Conservation (phyloP, 92 coral and sea anemone genomes). For the Porites rus region DNA sequence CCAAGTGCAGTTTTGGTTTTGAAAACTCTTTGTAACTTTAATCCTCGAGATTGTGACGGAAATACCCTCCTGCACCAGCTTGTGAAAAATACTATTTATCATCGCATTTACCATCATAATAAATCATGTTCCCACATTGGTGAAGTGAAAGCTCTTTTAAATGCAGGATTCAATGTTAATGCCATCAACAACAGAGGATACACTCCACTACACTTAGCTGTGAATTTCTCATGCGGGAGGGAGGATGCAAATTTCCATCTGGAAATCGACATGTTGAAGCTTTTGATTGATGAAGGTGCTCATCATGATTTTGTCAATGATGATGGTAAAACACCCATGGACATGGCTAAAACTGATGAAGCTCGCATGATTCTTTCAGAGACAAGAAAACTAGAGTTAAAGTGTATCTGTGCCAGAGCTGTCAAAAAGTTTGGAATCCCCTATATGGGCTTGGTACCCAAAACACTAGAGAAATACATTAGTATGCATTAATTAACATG, state of each 20-base stretch:
- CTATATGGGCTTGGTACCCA: conserved; percentile 28
- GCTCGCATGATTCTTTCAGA: conserved; percentile 43
- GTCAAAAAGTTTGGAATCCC: conserved; percentile 51
- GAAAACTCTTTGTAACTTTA: not conserved
- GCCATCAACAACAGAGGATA: not conserved
- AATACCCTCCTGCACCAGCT: not conserved
- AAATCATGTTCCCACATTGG: not conserved
- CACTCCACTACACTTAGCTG: not conserved
- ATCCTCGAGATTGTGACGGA: not conserved
- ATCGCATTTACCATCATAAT: not conserved
- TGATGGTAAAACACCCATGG: conserved; percentile 60
- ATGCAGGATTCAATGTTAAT: not conserved
- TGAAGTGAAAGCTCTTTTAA: not conserved
- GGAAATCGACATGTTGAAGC: not conserved
- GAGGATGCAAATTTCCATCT: not conserved
- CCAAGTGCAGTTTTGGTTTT: not conserved
- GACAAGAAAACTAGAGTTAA: conserved; percentile 44
- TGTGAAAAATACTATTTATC: not conserved
- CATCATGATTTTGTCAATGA: conserved; percentile 47
- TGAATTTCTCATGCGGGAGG: not conserved
- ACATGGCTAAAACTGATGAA: conserved; percentile 53
- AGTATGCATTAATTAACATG: not conserved
- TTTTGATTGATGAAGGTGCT: not conserved
- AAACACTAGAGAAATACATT: not conserved
- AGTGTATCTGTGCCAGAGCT: conserved; percentile 75